Evolutionary conservation across 2,113 vertebrate genomes (phyloP).

Genomic region (Pygoscelis antarcticus): DNA sequence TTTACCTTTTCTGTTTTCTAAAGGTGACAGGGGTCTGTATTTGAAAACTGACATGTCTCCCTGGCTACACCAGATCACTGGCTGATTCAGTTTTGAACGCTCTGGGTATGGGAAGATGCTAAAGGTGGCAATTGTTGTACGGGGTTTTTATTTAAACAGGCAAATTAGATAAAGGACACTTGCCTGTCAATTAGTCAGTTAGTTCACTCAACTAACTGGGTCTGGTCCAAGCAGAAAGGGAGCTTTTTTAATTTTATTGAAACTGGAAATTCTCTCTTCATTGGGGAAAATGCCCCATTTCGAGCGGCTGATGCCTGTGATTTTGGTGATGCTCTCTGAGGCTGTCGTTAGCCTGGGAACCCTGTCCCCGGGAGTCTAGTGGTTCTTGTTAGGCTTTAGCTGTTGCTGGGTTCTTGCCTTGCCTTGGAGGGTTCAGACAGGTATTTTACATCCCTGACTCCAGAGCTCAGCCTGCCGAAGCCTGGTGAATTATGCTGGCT

Average conservation of each 20-base stretch:
- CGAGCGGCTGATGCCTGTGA: neutral
- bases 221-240: neutral
- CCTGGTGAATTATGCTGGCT: conserved; percentile 55
- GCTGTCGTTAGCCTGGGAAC: neutral
- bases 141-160: neutral
- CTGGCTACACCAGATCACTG: neutral
- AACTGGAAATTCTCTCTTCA: neutral
- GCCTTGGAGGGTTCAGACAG: conserved; percentile 45
- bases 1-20: neutral
- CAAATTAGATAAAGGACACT: neutral
- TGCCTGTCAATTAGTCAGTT: neutral
- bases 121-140: neutral
- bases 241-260: neutral
- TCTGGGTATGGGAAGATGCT: neutral
- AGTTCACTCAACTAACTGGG: neutral
- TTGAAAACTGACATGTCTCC: neutral
- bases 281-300: neutral
- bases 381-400: neutral
- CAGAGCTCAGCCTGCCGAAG: conserved; percentile 1
- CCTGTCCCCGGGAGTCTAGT: neutral
- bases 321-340: neutral
- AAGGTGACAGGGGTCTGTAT: neutral
- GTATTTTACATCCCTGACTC: conserved; percentile 55
- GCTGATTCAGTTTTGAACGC: neutral
- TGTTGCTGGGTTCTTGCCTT: neutral